A percentile compares a stretch with the other conserved stretches of the same genome.
phyloP scores from a whole-genome alignment of 1,140 invertebrate genomes.

The Lepidurus arcticus region DNA sequence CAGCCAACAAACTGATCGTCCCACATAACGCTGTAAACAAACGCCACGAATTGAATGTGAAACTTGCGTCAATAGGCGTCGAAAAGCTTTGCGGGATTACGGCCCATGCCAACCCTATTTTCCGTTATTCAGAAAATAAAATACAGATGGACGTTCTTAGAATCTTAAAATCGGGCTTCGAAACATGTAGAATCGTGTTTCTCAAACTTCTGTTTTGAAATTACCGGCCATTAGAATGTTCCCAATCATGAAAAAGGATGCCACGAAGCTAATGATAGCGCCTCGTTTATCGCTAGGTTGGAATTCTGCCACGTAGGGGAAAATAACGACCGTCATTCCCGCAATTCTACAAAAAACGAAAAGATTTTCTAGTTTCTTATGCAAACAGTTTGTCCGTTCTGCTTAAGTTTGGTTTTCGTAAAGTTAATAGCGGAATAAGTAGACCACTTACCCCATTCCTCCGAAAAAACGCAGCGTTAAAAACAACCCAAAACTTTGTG shows the following conservation, averaged over 20 bases:
- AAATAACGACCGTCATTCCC: neutral
- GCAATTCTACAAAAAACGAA: neutral
- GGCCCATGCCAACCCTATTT: constrained; percentile 60
- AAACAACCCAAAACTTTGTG: constrained; percentile 47
- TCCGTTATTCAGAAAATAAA: neutral
- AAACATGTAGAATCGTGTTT: neutral
- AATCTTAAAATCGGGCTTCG: neutral
- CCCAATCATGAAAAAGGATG: neutral
- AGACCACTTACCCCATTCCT: constrained; percentile 48
- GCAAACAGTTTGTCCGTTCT: too few species aligned
- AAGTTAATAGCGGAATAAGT: neutral
- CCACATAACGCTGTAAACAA: constrained; percentile 17
- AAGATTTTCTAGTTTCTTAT: too few species aligned
- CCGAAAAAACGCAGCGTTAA: constrained; percentile 48
- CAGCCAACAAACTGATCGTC: constrained; percentile 43
- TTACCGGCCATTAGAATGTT: constrained; percentile 16
- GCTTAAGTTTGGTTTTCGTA: neutral
- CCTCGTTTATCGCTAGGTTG: neutral
- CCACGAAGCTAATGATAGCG: neutral
- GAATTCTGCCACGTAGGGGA: constrained; percentile 8
- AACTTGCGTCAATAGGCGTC: constrained; percentile 39
- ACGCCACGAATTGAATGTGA: constrained; percentile 1
- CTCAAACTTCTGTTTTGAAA: neutral
- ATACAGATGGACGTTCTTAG: neutral
- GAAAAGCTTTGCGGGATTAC: constrained; percentile 63